Conservation (phyloP, 2,888 invertebrate genomes). For the Microplitis manilae region DNA sequence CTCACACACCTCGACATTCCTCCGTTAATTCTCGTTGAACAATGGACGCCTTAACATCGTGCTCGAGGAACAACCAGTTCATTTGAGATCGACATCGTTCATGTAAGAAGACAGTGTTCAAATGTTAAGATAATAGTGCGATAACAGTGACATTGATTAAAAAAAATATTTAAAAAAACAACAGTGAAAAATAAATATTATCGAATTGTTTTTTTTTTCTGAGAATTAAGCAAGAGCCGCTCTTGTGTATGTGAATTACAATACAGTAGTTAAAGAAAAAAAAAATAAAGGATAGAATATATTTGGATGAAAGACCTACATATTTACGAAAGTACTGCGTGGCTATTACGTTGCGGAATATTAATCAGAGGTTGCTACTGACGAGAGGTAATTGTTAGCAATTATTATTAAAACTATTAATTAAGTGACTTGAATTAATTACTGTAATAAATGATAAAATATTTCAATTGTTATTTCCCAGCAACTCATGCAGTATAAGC, state of each 20-base stretch:
- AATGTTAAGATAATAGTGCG: neutral
- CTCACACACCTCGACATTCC: neutral
- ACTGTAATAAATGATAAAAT: too few species aligned
- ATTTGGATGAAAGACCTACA: neutral
- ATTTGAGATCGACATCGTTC: neutral
- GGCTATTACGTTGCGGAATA: neutral
- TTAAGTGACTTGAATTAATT: too few species aligned
- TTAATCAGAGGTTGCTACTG: neutral
- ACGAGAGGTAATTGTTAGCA: neutral
- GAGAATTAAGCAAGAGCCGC: neutral
- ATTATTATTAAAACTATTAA: neutral
- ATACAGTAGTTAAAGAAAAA: neutral
- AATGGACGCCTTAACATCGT: conserved; percentile 8
- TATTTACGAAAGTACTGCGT: conserved; percentile 1
- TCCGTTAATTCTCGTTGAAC: neutral
- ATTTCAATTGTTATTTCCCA: neutral
- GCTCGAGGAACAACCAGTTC: neutral
- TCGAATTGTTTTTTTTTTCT: neutral
- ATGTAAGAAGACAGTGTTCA: neutral
- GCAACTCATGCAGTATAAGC: neutral
- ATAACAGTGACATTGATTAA: neutral
- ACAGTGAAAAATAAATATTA: neutral
- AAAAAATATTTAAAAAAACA: neutral
- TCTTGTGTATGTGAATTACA: neutral
- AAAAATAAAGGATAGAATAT: neutral